Evolutionary conservation across 2,113 vertebrate species (phyloP).

Genomic region (Alouatta palliata): DNA sequence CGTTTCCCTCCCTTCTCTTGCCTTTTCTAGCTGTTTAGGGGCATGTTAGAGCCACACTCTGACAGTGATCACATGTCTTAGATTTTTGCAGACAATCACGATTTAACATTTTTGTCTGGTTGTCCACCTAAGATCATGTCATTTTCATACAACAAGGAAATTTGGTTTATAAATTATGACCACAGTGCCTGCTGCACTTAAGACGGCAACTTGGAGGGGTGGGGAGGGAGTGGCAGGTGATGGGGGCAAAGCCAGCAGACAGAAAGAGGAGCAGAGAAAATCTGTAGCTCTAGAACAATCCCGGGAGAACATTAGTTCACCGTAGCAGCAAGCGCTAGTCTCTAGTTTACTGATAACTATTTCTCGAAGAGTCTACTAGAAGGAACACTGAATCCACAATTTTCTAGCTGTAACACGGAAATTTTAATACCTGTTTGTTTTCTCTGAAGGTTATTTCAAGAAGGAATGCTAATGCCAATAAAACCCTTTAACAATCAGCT

Average conservation of each 20-base stretch:
- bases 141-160: not conserved
- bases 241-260: not conserved
- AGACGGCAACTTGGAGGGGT: not conserved
- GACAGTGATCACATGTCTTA: not conserved
- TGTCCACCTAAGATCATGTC: not conserved
- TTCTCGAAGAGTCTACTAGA: not conserved
- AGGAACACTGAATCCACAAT: not conserved
- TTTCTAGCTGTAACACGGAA: slow-evolving; percentile 29
- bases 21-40: not conserved
- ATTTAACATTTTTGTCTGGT: not conserved
- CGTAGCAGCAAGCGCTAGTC: not conserved
- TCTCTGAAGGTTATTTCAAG: slow-evolving; percentile 8
- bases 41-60: not conserved
- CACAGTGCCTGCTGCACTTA: not conserved
- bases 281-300: not conserved
- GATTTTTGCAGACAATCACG: not conserved
- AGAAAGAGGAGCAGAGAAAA: not conserved
- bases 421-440: not conserved
- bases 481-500: not conserved
- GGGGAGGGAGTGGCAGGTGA: not conserved
- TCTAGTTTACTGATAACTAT: not conserved
- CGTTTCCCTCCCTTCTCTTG: not conserved
- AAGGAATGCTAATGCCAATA: slow-evolving; percentile 5
- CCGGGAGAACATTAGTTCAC: not conserved
- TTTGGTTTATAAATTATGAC: not conserved